Evolutionary conservation across 2,113 vertebrate species (phyloP), one percentile per base, ranked within the genome.

Genomic region (Dromiciops gliroides): DNA sequence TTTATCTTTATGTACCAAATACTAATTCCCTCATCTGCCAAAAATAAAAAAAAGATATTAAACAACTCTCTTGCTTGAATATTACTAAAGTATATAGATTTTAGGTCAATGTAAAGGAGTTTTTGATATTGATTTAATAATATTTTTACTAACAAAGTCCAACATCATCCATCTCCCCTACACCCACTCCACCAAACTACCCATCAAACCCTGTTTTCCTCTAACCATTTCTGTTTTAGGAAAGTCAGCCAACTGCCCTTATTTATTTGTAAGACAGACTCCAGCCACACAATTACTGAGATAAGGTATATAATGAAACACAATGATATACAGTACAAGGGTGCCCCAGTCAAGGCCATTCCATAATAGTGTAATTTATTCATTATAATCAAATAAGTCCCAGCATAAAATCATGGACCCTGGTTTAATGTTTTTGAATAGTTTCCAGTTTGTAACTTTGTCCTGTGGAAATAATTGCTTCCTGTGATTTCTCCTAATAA

Each of bases 181-280:
- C 31, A 1, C 16, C 37, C 31, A n/a, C 67, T n/a, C 16, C 19
- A 83, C 37, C 37, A 83, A 44, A 83, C n/a, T 83, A n/a, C 19
- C n/a, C 67, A 83, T 83, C 19, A 8, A 44, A 47, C 50, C 93
- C 91, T 83, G 47, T 9, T 53, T 51, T 91, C 92, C 28, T 89
- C 49, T 28, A 90, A 48, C 5, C 83, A 53, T 93, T 90, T 95
- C 94, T 93, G 50, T 91, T 95, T 96, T 28, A 97, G 51, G 12
- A 48, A 51, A 88, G 37, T 90, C 90, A 92, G 60, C 67, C 19
- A 44, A 83, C 16, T 67, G 56, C 56, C 50, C 48, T 92, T 48
- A 48, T 8, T 92, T 92, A 89, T 60, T 31, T 50, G 22, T 83
- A 51, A 91, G 47, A 6, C 50, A 90, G 56, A 0, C 23, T 90